Conservation (phyloP, 2,113 vertebrate species). For the Fulica atra region DNA sequence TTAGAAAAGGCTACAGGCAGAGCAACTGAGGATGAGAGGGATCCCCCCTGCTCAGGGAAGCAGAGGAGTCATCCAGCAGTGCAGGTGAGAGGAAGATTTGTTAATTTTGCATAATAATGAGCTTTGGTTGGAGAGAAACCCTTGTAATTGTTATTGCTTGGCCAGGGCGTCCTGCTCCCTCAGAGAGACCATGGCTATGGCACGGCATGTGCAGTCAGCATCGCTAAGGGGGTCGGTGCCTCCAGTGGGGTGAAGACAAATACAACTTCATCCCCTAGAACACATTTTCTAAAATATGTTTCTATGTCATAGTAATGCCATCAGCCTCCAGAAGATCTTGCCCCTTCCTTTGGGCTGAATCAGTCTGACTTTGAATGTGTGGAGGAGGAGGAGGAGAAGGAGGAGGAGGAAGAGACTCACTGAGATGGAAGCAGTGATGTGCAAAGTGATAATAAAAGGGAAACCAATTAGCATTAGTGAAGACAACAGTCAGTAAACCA, state of each 20-base stretch:
- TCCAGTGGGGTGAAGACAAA: neutral
- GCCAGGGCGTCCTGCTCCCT: neutral
- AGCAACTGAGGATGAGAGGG: neutral
- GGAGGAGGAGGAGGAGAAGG: too few relatives aligned
- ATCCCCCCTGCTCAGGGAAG: neutral
- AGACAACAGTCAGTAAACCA: neutral
- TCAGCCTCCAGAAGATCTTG: neutral
- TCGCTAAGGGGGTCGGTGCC: neutral
- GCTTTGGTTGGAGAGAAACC: neutral
- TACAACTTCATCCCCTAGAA: neutral
- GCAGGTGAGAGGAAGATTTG: neutral
- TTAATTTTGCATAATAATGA: neutral
- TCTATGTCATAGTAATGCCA: neutral
- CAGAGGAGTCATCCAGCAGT: fast-evolving
- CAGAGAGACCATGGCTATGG: neutral
- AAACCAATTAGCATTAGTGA: neutral
- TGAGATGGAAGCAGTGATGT: neutral
- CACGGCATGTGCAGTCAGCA: neutral
- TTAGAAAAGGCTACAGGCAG: neutral
- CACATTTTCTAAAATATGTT: neutral
- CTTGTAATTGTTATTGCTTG: neutral
- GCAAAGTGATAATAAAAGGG: neutral
- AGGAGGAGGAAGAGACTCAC: neutral
- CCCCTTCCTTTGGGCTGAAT: neutral
- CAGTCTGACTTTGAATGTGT: neutral